Evolutionary conservation across 2,888 invertebrate genomes (phyloP), one percentile per base, ranked within the genome.

Genomic region (Yponomeuta sedellus): DNA sequence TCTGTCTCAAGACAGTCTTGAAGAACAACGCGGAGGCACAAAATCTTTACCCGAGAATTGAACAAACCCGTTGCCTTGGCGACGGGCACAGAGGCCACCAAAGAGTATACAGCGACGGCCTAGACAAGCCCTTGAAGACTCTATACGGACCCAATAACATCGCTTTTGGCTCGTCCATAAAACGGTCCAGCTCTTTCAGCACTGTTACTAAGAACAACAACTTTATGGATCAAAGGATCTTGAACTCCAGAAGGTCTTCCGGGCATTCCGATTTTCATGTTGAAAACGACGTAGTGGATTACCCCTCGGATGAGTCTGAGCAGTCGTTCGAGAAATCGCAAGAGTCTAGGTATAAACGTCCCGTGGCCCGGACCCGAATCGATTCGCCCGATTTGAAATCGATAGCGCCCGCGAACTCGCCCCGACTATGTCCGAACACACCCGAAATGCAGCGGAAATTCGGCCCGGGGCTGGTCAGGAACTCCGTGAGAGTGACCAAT

Each of bases 171-270:
- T 71, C 81, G 1, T 92, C 93, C 0, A 93, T 95, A 67, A 92
- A 93, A 74, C 90, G 95, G 22, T 95, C 95, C 4, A 94, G 94
- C 74, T 95, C 95, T 11, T 95, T 95, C 75, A 91, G 81, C 68
- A 89, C 88, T 1, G 92, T 94, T 75, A 82, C 89, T 72, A 83
- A 84, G 73, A 87, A 88, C 69, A 88, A 88, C 65, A 91, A 91
- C 67, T 84, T 83, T 63, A 70, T 89, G 4, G 89, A 90, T 52
- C 75, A 0, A 25, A 78, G 84, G 67, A 68, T 84, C 10, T 76
- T 71, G 3, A 64, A 67, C 0, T 80, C 81, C 0, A 75, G 89
- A 65, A 73, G 88, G 61, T 83, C 84, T 0, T 86, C 84, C 62
- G 85, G 86, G 0, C 83, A 88, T 59, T 84, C 85, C 0, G 87